Conservation (phyloP, 2,113 vertebrate genomes). For the Saimiri boliviensis region DNA sequence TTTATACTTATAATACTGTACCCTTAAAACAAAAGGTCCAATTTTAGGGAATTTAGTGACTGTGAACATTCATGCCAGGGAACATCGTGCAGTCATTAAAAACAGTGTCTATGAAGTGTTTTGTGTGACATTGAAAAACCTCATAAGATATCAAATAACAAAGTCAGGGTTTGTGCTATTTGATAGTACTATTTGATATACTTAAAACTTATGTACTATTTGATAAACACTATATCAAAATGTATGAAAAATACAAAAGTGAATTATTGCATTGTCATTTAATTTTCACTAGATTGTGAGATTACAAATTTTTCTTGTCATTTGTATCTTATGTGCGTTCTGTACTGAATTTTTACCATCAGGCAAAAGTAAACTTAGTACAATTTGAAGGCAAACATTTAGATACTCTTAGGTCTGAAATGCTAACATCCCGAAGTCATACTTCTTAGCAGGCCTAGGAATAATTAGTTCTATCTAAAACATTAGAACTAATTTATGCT, state of each 20-base stretch:
- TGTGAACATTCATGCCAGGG: background rate
- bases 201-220: background rate
- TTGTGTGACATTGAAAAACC: background rate
- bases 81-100: background rate
- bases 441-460: background rate
- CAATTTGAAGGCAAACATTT: background rate
- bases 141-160: background rate
- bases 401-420: background rate
- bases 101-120: background rate
- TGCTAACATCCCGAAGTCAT: background rate
- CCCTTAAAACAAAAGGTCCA: slow-evolving; percentile 28
- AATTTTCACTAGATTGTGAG: slow-evolving; percentile 8
- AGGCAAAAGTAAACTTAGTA: background rate
- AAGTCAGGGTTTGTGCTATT: background rate
- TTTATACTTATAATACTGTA: background rate
- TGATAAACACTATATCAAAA: background rate
- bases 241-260: background rate
- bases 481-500: slow-evolving; percentile 51
- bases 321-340: background rate
- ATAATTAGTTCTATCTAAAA: slow-evolving; percentile 51
- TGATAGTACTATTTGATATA: too few species aligned
- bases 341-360: background rate
- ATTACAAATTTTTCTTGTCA: background rate
- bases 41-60: background rate
- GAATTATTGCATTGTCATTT: background rate